Base-by-base conservation (phyloP, 2,888 invertebrate species). In the Allophyes oxyacanthae region DNA sequence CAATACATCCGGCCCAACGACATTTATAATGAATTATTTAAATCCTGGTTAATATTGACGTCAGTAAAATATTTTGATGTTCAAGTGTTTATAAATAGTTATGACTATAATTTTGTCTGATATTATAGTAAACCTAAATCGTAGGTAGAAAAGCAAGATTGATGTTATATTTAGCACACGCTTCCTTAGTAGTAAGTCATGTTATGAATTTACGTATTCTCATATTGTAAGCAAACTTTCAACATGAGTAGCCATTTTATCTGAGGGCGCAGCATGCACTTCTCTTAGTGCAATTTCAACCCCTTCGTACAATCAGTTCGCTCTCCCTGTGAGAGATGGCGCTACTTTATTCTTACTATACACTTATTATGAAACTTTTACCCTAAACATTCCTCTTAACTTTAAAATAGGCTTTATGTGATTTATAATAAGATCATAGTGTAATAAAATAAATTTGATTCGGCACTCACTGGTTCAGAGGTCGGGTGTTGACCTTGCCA, bases 271-370 rank as follows among this genome's bases (percentile, higher is more conserved):
- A 81, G 37, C 44, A 70, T 86, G 84, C 87, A 87, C 46, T 59
- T 69, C 62, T 54, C 51, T 36, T 66, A 72, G 49, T 86, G 86
- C 88, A 87, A 52, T 72, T 51, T 57, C 52, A 62, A 79, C 77
- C 76, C 78, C 62, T 81, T 72, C 58, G 56, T 15, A 42, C 30
- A 59, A 53, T 68, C 67, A 85, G 78, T 90, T 73, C 71, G 0
- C 44, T 30, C 64, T 64, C 91, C 91, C 88, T 78, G 38, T 50
- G 60, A 80, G n/a, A 92, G 91, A 91, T 90, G 91, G 88, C 90
- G 85, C 58, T 26, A 50, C 42, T 46, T 57, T 58, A 57, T 34
- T 2, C 11, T 20, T 5, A 6, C 28, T 20, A 7, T 28, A 50
- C 13, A 14, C 9, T 28, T 36, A 30, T 0, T 10, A 14, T 10